Evolutionary conservation across 2,113 vertebrate species (phyloP).

Genomic region (Lethenteron camtschaticum): DNA sequence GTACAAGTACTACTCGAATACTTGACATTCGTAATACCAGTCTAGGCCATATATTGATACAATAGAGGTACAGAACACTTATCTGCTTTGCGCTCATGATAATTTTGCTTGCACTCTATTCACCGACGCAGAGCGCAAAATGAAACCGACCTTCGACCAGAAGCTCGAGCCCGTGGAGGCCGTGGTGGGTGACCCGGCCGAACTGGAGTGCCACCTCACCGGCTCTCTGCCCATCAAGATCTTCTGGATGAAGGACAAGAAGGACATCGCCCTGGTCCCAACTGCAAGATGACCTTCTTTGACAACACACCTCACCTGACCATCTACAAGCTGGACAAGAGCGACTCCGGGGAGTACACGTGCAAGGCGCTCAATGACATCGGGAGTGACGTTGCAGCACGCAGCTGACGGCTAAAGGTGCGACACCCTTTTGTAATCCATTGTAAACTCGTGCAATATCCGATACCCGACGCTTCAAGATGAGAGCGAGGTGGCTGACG

Average conservation of each 20-base stretch:
- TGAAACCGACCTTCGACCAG: not conserved
- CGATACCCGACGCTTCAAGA: too few species aligned
- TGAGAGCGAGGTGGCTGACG: too few species aligned
- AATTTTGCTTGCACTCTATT: not conserved
- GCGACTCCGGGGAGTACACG: not conserved
- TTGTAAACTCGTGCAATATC: too few species aligned
- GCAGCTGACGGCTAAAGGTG: not conserved
- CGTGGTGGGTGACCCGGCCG: not conserved
- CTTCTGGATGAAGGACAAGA: not conserved
- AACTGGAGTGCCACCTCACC: not conserved
- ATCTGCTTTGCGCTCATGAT: too few species aligned
- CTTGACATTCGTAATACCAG: too few species aligned
- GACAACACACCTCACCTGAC: not conserved
- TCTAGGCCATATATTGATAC: too few species aligned
- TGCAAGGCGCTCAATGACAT: not conserved
- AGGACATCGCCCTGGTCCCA: not conserved
- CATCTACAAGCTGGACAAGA: not conserved
- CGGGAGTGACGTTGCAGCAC: not conserved
- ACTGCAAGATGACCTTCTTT: not conserved
- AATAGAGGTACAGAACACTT: too few species aligned
- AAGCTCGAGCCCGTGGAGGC: not conserved
- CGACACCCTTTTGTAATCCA: not conserved
- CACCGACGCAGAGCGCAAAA: not conserved
- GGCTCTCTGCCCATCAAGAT: constrained; percentile 1
- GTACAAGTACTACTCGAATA: too few species aligned